Conservation (phyloP, 2,888 invertebrate species). For the Leptogaster cylindrica region DNA sequence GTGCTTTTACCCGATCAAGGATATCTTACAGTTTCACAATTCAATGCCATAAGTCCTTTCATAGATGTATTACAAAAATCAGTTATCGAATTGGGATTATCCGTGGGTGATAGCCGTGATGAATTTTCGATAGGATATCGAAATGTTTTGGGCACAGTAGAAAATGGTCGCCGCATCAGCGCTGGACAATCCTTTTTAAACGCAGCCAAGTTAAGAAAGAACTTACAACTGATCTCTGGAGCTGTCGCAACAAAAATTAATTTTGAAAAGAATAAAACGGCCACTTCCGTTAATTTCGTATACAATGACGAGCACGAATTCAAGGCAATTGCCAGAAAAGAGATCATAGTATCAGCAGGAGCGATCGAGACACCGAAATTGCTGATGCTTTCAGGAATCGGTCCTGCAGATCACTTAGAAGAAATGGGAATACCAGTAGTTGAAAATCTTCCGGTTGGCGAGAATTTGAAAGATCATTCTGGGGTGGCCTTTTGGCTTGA, state of each 20-base stretch:
- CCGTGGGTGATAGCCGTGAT: no score
- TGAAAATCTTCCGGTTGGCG: constrained; percentile 65
- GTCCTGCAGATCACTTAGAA: constrained; percentile 52
- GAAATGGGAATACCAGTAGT: constrained; percentile 51
- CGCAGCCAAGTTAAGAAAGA: no score
- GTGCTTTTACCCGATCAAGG: no score
- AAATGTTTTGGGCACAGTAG: no score
- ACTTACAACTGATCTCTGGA: constrained; percentile 67
- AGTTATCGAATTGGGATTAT: no score
- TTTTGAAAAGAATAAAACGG: constrained; percentile 64
- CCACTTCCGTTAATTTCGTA: constrained; percentile 63
- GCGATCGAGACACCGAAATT: constrained; percentile 56
- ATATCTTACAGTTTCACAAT: constrained; percentile 53
- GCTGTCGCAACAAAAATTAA: constrained; percentile 66
- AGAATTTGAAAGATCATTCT: constrained; percentile 83
- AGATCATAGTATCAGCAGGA: constrained; percentile 57
- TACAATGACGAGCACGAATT: constrained; percentile 57
- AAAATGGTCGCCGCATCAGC: no score
- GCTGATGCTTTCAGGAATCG: constrained; percentile 58
- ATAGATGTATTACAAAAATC: no score
- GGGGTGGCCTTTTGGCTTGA: constrained; percentile 62
- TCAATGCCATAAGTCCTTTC: no score
- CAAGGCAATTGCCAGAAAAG: constrained; percentile 51
- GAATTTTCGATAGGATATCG: no score
- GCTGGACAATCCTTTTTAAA: no score